Evolutionary conservation across 2,113 vertebrate species (phyloP), one percentile per base, ranked within the genome.

Genomic region (Puffinus mauretanicus): DNA sequence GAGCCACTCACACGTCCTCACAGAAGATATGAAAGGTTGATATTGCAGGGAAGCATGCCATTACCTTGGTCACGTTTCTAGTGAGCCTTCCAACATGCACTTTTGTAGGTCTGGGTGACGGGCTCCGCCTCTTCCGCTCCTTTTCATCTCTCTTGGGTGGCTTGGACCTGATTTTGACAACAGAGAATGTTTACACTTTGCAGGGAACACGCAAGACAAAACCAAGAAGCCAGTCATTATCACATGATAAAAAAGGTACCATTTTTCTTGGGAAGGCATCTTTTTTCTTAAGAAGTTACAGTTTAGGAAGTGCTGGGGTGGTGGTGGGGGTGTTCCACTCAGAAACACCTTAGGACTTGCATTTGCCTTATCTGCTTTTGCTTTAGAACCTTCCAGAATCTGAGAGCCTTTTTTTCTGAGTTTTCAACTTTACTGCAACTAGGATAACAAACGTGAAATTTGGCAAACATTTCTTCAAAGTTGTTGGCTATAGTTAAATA

Each of bases 81-180:
- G 99, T 99, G 70, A 99, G 98, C 36, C 99, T 98, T 64, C 99
- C 99, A 49, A 99, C 98, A 20, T 99, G 99, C 55, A 99, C 98
- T 96, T 99, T 99, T 9, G 99, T 99, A 72, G 99, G 99, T 90
- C 99, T 99, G 8, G 99, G 99, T 11, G 99, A 99, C 0, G 99
- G 99, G 86, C 99, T 99, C 88, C 99, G 97, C 84, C 99, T 99
- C 94, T 99, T 99, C 46, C 99, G 97, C 79, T 99, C 99, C 88
- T 99, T 99, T 62, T 99, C 99, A 83, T 99, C 99, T 96, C 99
- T 99, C 94, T 99, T 99, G 90, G 99, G 99, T 65, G 99, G 99
- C 95, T 99, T 99, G 54, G 99, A 99, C 93, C 99, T 99, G 71
- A 86, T 72, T 71, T 40, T 25, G 69, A 65, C 24, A 81, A 42